phyloP scores from a whole-genome alignment of 1,140 invertebrate species.

The Hylaeus anthracinus region DNA sequence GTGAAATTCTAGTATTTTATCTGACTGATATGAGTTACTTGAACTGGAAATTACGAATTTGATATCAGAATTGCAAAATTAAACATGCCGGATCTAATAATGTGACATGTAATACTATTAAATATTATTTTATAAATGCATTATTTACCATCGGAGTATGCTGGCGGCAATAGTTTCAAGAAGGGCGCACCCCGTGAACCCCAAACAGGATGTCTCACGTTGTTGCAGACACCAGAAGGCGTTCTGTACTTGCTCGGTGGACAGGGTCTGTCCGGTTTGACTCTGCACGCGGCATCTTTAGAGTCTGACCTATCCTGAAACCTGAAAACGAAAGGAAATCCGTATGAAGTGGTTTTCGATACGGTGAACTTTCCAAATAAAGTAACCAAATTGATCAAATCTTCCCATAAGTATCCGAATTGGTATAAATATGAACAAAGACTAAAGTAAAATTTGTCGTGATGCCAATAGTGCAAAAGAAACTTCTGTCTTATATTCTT shows the following conservation, averaged over 20 bases:
- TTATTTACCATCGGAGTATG: constrained; percentile 91
- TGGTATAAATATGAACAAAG: too few species aligned
- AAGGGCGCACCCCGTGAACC: constrained; percentile 93
- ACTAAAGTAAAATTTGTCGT: too few species aligned
- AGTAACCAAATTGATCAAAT: neutral
- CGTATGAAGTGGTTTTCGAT: neutral
- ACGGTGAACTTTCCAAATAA: neutral
- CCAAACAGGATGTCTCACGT: constrained; percentile 93
- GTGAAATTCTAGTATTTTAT: too few species aligned
- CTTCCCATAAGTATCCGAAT: neutral
- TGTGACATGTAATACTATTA: too few species aligned
- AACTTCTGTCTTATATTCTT: too few species aligned
- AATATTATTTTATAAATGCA: neutral
- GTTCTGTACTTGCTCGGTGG: constrained; percentile 90
- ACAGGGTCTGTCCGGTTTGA: constrained; percentile 80
- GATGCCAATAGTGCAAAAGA: too few species aligned
- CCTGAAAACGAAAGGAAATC: constrained; percentile 58
- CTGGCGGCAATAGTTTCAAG: constrained; percentile 88
- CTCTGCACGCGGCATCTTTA: constrained; percentile 60
- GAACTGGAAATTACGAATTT: too few species aligned
- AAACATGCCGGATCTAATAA: too few species aligned
- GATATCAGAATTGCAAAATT: too few species aligned
- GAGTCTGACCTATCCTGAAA: constrained; percentile 60
- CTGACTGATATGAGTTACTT: too few species aligned
- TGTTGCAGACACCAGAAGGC: constrained; percentile 96